Evolutionary conservation across 2,888 invertebrate species (phyloP).

Genomic region (Harpalus rubripes): DNA sequence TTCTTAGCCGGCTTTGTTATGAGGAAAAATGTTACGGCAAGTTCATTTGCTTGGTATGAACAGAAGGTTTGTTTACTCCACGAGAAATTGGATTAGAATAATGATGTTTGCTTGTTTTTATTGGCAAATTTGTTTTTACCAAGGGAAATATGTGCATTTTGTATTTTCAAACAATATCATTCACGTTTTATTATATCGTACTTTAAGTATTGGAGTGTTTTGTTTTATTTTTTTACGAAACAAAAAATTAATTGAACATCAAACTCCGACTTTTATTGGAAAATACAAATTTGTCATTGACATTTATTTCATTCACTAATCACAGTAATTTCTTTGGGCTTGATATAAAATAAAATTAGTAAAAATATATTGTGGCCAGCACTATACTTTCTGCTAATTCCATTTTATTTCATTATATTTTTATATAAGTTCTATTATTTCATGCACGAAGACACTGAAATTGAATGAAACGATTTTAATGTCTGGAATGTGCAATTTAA

Average conservation of each 20-base stretch:
- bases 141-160: background rate
- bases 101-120: slow-evolving; percentile 25
- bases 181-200: background rate
- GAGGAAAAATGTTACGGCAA: slow-evolving; percentile 45
- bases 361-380: no score
- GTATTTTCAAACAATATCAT: background rate
- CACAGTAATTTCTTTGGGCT: no score
- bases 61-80: slow-evolving; percentile 20
- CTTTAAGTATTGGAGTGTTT: background rate
- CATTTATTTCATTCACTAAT: no score
- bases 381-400: no score
- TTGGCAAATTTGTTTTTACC: slow-evolving; percentile 19
- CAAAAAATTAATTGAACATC: background rate
- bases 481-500: no score
- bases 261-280: background rate
- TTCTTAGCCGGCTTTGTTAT: slow-evolving; percentile 4
- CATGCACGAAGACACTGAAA: no score
- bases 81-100: slow-evolving; percentile 19
- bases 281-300: background rate
- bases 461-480: no score
- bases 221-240: no score
- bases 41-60: slow-evolving; percentile 39
- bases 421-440: no score
- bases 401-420: no score
- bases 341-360: no score